Percentiles rank a stretch among this genome's conserved stretches.
phyloP scores from a whole-genome alignment of 2,888 invertebrate species.

The Keiferia lycopersicella region DNA sequence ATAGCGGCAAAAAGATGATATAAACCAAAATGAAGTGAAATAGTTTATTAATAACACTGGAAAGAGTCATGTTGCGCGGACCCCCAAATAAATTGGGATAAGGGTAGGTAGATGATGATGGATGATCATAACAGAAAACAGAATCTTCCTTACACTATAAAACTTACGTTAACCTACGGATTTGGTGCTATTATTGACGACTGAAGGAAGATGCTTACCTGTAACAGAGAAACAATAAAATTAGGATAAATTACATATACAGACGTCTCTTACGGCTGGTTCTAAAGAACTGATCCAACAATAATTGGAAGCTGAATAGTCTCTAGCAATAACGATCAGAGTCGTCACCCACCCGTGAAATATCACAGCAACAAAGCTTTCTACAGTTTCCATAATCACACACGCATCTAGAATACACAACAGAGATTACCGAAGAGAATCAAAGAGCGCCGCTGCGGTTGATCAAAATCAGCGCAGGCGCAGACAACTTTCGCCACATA shows the following conservation, averaged over 20 bases:
- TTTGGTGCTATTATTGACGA: not conserved
- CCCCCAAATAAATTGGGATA: no score
- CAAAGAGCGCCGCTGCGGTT: conserved; percentile 29
- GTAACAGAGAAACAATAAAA: conserved; percentile 1
- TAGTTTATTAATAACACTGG: no score
- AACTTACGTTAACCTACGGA: not conserved
- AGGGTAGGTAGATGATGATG: no score
- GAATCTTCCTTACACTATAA: no score
- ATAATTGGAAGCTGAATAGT: not conserved
- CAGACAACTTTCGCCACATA: conserved; percentile 13
- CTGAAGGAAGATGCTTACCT: conserved; percentile 5
- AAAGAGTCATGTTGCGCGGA: no score
- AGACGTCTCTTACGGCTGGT: no score
- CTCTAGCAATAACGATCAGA: not conserved
- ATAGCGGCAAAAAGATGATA: no score
- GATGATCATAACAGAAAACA: no score
- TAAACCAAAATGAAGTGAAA: no score
- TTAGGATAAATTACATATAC: no score
- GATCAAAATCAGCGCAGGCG: conserved; percentile 11
- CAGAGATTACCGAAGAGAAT: conserved; percentile 35
- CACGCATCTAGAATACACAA: conserved; percentile 36
- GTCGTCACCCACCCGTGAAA: conserved; percentile 2
- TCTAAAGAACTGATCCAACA: no score
- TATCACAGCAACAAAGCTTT: conserved; percentile 29
- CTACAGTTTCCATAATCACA: conserved; percentile 32